Conservation (phyloP, 2,797 vertebrate species). For the Eidolon dupreanum region DNA sequence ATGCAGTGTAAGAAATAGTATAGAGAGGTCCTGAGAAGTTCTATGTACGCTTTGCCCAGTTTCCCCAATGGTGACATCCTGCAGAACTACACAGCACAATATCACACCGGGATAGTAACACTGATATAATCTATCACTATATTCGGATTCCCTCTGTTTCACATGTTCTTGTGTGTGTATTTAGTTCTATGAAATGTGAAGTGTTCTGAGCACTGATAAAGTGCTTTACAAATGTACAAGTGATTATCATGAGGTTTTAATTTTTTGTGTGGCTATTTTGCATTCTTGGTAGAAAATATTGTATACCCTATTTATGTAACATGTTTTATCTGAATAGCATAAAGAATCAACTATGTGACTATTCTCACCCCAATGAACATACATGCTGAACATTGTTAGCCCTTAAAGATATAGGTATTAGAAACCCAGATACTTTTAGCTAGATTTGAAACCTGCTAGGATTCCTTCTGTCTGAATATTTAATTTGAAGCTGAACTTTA, state of each 20-base stretch:
- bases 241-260: neutral
- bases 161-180: neutral
- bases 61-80: neutral
- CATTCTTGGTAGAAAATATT: neutral
- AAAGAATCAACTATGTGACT: neutral
- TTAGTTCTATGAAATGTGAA: neutral
- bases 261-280: neutral
- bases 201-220: neutral
- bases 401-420: neutral
- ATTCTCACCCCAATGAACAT: neutral
- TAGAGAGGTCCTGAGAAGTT: neutral
- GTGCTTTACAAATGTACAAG: neutral
- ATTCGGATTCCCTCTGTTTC: neutral
- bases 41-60: neutral
- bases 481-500: neutral
- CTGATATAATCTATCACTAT: too few relatives aligned
- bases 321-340: neutral
- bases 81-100: fast-evolving
- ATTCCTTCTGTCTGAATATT: constrained; percentile 1
- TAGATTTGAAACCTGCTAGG: neutral
- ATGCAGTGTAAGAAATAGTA: neutral
- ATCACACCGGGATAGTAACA: neutral
- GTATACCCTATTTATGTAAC: neutral
- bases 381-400: neutral
- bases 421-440: neutral